Base-by-base conservation (phyloP, 2,113 vertebrate genomes). In the Etheostoma cragini region DNA sequence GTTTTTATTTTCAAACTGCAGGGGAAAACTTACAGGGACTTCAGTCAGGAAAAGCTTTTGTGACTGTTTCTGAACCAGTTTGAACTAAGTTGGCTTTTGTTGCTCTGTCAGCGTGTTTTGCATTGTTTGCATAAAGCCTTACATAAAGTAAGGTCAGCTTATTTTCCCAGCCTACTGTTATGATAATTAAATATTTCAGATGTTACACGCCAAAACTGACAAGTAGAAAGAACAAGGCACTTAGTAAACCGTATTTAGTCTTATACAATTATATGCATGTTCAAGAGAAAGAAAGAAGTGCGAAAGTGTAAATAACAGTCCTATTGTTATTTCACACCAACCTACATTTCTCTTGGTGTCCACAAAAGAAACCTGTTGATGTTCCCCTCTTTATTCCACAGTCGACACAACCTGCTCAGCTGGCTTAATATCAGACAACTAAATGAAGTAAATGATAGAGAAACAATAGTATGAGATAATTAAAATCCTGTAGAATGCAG, bases 271-370 rank as follows among this genome's bases (percentile, higher is more conserved):
- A 69, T 68, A 72, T 81, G 67, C 58, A 58, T 80, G 76, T 84
- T 70, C 15, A 69, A 71, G 76, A 53, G 70, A 88, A 49, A 35
- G 8, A 45, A 68, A 81, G 76, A 76, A 65, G 71, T 71, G 77
- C 78, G 66, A 80, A 88, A 84, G 87, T 88, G 87, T 72, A 90
- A 88, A 87, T 80, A 89, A 88, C 83, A 65, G 82, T 66, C 50
- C 79, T 89, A 81, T 73, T 92, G 83, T 86, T 80, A 78, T 64
- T 88, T 93, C 85, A 84, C 89, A 89, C 92, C 87, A 88, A 78
- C 88, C 90, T 84, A 92, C 88, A 49, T 87, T 72, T 88, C 73
- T 80, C 64, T 87, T 80, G 67, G 78, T 80, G 84, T 88, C 86
- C 77, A 80, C 83, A 22, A n/a, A 80, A 65, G 72, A 83, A 90